Base-by-base conservation (phyloP, 2,113 vertebrate genomes). In the Sceloporus tristichus region DNA sequence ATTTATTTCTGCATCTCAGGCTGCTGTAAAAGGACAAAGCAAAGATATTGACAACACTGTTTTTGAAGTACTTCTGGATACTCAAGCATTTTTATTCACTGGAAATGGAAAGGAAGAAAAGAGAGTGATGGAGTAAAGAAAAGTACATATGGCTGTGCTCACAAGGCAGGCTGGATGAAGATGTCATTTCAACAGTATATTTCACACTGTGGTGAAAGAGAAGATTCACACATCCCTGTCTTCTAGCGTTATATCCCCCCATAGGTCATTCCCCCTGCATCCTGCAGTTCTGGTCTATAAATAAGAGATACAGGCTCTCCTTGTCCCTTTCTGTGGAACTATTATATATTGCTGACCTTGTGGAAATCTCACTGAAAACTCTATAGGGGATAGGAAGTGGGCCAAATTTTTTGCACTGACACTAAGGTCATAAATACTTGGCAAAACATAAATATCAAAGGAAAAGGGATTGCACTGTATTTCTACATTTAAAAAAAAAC, bases 171-270 rank as follows among this genome's bases (percentile, higher is more conserved):
- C 5, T 75, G 29, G 70, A 75, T 87, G 40, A 87, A 87, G 70
- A 82, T 87, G 56, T 76, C 79, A 82, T 82, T 82, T 87, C 56
- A 82, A 59, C 75, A 48, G 9, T 87, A 75, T 75, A 87, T 74
- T 82, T 82, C 70, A 75, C 70, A 87, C 34, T 62, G 34, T 53
- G 16, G 34, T 10, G 34, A 81, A 54, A 87, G 70, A n/a, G 82
- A 75, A 87, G 70, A 74, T 75, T 65, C 79, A 75, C 13, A 25
- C 42, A 23, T 53, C n/a, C 70, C 38, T 66, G 71, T 85, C 83
- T 85, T 59, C 70, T 21, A 75, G 56, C 56, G 62, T 66, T 77
- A 66, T n/a, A 66, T 87, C 74, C 56, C 54, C 40, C 34, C 70
- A 82, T 66, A 27, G 70, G 54, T 82, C 79, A 81, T 87, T 48